A percentile compares a stretch with the other conserved stretches of the same genome.
Conservation (phyloP, 2,797 vertebrate genomes). For the Tangara arthus region DNA sequence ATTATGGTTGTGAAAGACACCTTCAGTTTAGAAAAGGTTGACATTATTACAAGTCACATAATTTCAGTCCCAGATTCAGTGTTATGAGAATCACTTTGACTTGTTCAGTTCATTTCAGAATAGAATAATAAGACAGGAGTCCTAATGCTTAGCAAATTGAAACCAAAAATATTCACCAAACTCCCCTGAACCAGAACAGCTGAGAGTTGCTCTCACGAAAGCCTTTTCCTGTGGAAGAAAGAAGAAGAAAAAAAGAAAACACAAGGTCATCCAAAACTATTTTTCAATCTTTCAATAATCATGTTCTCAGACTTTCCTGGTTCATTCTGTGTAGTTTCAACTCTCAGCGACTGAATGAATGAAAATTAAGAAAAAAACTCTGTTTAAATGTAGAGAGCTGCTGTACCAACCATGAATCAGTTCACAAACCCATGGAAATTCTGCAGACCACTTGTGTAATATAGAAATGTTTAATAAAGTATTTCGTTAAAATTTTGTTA, state of each 20-base stretch:
- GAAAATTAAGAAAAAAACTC: background rate
- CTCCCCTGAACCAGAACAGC: background rate
- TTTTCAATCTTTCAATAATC: background rate
- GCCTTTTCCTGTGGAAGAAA: background rate
- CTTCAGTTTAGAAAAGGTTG: background rate
- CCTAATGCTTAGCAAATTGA: background rate
- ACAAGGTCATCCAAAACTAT: background rate
- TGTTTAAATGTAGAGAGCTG: background rate
- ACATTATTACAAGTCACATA: background rate
- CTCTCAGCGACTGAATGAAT: background rate
- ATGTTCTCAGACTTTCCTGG: background rate
- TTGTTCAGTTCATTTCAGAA: background rate
- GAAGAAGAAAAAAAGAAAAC: background rate
- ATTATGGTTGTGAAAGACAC: background rate
- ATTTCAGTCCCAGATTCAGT: background rate
- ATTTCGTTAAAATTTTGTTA: background rate
- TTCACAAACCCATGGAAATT: background rate
- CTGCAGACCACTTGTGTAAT: background rate
- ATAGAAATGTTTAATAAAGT: background rate
- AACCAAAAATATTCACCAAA: background rate
- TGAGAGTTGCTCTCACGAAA: background rate
- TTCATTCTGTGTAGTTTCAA: background rate
- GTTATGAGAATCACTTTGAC: background rate
- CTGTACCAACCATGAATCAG: background rate
- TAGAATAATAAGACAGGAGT: background rate